These are phyloP conservation scores for Phoenoteleia sp. DNA, from an alignment of 2,888 invertebrate species.

Conservation along the genomic window DNA sequence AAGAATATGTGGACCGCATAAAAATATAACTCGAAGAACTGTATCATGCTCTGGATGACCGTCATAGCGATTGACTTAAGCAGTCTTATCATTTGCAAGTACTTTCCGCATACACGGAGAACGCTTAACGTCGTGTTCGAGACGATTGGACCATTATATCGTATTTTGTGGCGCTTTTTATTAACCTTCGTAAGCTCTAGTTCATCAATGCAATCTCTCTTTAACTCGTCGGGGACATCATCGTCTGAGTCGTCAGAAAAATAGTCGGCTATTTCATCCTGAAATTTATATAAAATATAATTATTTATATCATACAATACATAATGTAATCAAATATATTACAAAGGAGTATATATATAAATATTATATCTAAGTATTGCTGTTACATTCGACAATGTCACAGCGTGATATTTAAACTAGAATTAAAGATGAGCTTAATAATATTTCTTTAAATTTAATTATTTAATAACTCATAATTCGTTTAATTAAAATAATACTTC, in stretches of 20 bases:
- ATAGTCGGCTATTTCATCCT: constrained; percentile 86
- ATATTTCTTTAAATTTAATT: too few relatives aligned
- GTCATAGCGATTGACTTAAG: constrained; percentile 96
- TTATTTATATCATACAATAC: too few relatives aligned
- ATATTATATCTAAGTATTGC: too few relatives aligned
- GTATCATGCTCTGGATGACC: constrained; percentile 96
- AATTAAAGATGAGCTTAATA: too few relatives aligned
- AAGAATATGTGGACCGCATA: constrained; percentile 96
- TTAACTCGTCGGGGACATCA: constrained; percentile 90
- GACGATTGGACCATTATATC: constrained; percentile 89
- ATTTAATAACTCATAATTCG: too few relatives aligned
- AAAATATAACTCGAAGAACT: constrained; percentile 97
- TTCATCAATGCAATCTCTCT: constrained; percentile 92
- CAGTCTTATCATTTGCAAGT: constrained; percentile 96
- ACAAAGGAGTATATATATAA: too few relatives aligned
- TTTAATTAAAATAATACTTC: too few relatives aligned
- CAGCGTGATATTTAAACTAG: too few relatives aligned
- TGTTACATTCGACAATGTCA: too few relatives aligned
- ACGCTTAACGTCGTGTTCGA: constrained; percentile 98
- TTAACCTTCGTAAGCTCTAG: constrained; percentile 80
- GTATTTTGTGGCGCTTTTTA: constrained; percentile 83
- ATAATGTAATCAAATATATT: too few relatives aligned
- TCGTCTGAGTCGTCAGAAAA: constrained; percentile 88
- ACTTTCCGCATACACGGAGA: constrained; percentile 95
- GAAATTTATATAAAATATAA: too few relatives aligned